phyloP scores from a whole-genome alignment of 1,140 invertebrate species.

The Drosophila busckii region DNA sequence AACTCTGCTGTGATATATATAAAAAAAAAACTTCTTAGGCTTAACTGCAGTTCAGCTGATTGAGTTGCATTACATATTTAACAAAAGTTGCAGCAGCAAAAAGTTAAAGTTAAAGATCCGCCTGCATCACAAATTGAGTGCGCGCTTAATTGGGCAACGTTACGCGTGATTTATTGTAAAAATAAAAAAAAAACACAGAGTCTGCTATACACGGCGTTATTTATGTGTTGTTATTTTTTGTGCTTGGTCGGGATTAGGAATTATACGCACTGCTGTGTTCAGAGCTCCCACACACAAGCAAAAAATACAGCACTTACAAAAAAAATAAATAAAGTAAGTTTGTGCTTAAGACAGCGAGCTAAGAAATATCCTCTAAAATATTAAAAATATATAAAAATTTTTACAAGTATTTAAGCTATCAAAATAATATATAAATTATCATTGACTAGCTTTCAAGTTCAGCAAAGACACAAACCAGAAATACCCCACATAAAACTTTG shows the following conservation, averaged over 20 bases:
- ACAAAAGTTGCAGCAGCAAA: constrained; percentile 12
- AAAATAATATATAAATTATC: no score
- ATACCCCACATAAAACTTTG: background rate
- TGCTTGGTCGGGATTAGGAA: constrained; percentile 61
- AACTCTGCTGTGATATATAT: no score
- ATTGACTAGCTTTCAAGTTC: no score
- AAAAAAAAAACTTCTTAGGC: background rate
- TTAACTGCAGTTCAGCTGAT: constrained; percentile 8
- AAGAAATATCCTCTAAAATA: no score
- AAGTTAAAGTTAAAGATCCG: background rate
- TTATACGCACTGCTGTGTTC: constrained; percentile 13
- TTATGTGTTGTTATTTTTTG: constrained; percentile 68
- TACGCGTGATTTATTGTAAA: constrained; percentile 66
- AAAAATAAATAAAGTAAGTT: no score
- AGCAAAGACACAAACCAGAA: background rate
- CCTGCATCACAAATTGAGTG: background rate
- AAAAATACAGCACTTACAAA: background rate
- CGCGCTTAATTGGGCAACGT: constrained; percentile 59
- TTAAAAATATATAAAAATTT: background rate
- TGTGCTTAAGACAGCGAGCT: no score
- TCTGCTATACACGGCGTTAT: constrained; percentile 52
- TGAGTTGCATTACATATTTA: constrained; percentile 18
- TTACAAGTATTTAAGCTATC: no score
- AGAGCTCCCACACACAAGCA: constrained; percentile 37
- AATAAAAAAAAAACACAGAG: constrained; percentile 33